Base-by-base conservation (phyloP, 1,140 invertebrate genomes). In the Macrosteles quadrilineatus region DNA sequence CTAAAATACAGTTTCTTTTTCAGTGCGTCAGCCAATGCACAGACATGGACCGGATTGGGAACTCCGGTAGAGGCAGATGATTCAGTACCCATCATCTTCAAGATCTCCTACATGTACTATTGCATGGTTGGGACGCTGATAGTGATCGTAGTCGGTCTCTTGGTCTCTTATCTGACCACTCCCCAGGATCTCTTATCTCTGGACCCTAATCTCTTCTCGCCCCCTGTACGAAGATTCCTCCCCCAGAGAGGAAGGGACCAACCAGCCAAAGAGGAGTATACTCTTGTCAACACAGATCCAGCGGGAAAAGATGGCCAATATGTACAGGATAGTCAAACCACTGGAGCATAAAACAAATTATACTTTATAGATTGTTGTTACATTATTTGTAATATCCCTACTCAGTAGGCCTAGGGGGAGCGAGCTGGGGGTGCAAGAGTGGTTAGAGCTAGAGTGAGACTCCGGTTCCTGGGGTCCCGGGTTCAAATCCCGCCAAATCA, bases 71-170 rank as follows among this genome's bases (percentile, higher is more conserved):
- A 14, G 25, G 36, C 40, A 9, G 79, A 80, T 0, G 73, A 83
- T n/a, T 80, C 91, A 30, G 91, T 91, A 77, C 87, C 88, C 0
- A 77, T 91, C 29, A 32, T 63, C 14, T 91, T 90, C 79, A 85
- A 88, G 19, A 74, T 91, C 25, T 90, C 89, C 1, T 91, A 90
- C 76, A 87, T 90, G 75, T 91, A 92, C 76, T 89, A 91, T 62
- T 88, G 88, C 1, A 77, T 88, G 30, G 82, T 87, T 69, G 90
- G 88, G 4, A 82, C 84, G 9, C 68, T 83, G 1, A 83, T 86
- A 0, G 87, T 89, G 0, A 76, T 92, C 21, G 69, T 87, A 1
- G 85, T 92, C 1, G 91, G 91, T 2, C 78, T 86, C 2, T 71
- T 89, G n/a, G 85, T 89, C 1, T 89, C 88, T 67, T 86, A 87